Base-by-base conservation (phyloP, 2,888 invertebrate genomes). In the Oligia strigilis region DNA sequence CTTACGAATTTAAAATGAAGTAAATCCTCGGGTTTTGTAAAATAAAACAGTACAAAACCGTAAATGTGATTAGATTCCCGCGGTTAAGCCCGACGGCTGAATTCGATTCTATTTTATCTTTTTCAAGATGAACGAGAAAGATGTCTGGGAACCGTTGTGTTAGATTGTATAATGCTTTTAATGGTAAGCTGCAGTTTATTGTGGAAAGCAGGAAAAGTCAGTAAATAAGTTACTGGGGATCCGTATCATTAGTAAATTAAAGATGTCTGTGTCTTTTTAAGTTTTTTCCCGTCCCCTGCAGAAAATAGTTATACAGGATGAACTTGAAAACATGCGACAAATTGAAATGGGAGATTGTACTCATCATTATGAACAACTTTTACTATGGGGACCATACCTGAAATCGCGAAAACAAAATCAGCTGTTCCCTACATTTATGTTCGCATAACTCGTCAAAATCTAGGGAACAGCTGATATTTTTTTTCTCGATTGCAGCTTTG, bases 21-120 rank as follows among this genome's bases (percentile, higher is more conserved):
- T 79, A 79, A 85, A 75, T 46, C 67, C 72, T 60, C 60, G n/a
- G 71, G 70, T 79, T 87, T 82, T 77, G 80, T 80, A 78, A 74
- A 84, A 89, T 83, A 73, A 84, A 87, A 79, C 82, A 78, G 73
- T 58, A 80, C 80, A 80, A 65, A 73, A 80, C 87, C 90, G 75
- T 85, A 90, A 90, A 90, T 91, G 87, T 89, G 91, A 90, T 90
- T 90, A 89, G 81, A 88, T 87, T 87, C 81, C 75, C 74, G 86
- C 80, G 89, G 88, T 87, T 85, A 79, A 80, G 77, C 74, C 69
- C 79, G 62, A 64, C 74, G 78, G 78, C 80, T 80, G 81, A 66
- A 81, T 88, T 83, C 78, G 77, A 89, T 86, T 78, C 76, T 65
- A 83, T 86, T 83, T 88, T 86, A 81, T 84, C 75, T 84, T 83